Percentiles rank a stretch among this genome's conserved stretches.
phyloP scores from a whole-genome alignment of 2,113 vertebrate species.

The human region DNA sequence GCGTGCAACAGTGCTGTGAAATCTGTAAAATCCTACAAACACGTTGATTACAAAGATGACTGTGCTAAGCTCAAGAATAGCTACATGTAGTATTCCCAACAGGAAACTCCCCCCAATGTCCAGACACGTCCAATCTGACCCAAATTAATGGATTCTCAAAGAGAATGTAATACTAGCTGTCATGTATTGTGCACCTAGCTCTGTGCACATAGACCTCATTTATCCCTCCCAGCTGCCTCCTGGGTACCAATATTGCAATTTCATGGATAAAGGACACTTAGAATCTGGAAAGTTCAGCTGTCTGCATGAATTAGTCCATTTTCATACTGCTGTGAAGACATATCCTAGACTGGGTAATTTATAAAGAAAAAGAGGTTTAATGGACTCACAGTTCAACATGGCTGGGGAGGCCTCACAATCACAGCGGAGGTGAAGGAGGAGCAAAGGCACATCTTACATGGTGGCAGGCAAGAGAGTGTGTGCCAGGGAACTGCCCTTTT shows the following conservation, averaged over 20 bases:
- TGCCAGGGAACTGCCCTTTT: too few relatives aligned
- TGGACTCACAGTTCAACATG: too few relatives aligned
- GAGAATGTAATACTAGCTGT: rapidly evolving
- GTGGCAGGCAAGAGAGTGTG: too few relatives aligned
- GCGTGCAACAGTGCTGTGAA: rapidly evolving
- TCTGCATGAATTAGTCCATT: too few relatives aligned
- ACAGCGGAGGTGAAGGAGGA: too few relatives aligned
- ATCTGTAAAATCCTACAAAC: rapidly evolving
- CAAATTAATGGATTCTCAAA: not conserved
- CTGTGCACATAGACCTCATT: rapidly evolving
- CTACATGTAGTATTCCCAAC: not conserved
- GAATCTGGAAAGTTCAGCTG: not conserved
- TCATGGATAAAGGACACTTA: not conserved
- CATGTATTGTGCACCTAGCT: rapidly evolving
- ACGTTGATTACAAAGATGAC: rapidly evolving
- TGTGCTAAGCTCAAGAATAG: rapidly evolving
- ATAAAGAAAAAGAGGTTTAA: too few relatives aligned
- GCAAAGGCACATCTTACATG: too few relatives aligned
- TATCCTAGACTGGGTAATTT: too few relatives aligned
- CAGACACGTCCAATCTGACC: not conserved
- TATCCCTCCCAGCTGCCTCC: not conserved
- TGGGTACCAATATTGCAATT: rapidly evolving
- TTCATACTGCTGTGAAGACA: too few relatives aligned
- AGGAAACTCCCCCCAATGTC: rapidly evolving
- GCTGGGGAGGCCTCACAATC: too few relatives aligned